Evolutionary conservation across 2,113 vertebrate species (phyloP).

Genomic region (Plotosus lineatus): DNA sequence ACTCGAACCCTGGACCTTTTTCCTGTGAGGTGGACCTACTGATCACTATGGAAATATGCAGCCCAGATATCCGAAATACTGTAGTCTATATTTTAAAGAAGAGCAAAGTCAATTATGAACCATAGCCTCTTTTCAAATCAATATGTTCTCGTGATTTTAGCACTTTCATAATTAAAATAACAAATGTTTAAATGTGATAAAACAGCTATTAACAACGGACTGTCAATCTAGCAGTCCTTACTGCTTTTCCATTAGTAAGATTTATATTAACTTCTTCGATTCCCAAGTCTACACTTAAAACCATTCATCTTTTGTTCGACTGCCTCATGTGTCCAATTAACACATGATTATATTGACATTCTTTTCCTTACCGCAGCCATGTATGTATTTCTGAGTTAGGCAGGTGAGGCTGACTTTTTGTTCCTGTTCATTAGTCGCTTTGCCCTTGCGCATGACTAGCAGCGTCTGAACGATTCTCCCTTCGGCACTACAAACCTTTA

Average conservation of each 20-base stretch:
- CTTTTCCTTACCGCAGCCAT: constrained; percentile 15
- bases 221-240: background rate
- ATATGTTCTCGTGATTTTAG: background rate
- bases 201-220: background rate
- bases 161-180: constrained; percentile 12
- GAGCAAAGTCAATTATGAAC: constrained; percentile 9
- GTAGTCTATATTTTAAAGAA: constrained; percentile 14
- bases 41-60: too few relatives aligned
- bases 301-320: constrained; percentile 36
- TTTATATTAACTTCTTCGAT: background rate
- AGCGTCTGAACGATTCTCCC: constrained; percentile 66
- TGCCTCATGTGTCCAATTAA: background rate
- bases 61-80: too few relatives aligned
- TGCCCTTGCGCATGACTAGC: constrained; percentile 57
- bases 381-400: constrained; percentile 34
- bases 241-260: background rate
- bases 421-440: constrained; percentile 53
- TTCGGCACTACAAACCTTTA: constrained; percentile 65
- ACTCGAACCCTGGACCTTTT: too few relatives aligned
- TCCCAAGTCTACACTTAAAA: constrained; percentile 1
- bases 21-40: too few relatives aligned
- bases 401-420: constrained; percentile 50
- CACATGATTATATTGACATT: constrained; percentile 33
- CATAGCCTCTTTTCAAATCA: constrained; percentile 9
- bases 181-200: background rate